phyloP scores from a whole-genome alignment of 2,888 invertebrate genomes.

The Synanthedon formicaeformis region DNA sequence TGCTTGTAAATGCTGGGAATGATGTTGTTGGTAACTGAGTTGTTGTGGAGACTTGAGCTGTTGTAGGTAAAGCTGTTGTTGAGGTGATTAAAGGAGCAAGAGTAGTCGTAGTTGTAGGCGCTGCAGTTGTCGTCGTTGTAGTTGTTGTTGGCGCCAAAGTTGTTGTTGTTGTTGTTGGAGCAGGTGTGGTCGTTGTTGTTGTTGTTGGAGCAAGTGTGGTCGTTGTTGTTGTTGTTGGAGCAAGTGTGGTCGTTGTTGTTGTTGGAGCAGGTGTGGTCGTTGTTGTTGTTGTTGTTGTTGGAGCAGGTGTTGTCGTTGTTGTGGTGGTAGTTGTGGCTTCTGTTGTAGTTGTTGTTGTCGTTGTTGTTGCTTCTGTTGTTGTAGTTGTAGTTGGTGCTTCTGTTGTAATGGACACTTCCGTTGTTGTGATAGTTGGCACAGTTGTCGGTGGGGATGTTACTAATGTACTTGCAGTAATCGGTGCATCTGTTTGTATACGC shows the following conservation, averaged over 20 bases:
- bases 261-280: conserved; percentile 9
- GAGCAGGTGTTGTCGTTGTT: conserved; percentile 10
- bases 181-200: conserved; percentile 13
- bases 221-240: conserved; percentile 13
- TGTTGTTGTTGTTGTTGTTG: conserved; percentile 10
- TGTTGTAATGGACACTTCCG: conserved; percentile 10
- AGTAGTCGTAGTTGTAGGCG: conserved; percentile 9
- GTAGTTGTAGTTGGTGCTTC: conserved; percentile 11
- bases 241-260: conserved; percentile 11
- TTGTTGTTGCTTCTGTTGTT: conserved; percentile 14
- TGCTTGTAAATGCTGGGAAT: conserved; percentile 6
- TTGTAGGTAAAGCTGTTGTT: conserved; percentile 23
- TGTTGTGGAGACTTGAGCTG: conserved; percentile 16
- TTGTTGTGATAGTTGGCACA: conserved; percentile 10
- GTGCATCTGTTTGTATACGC: conserved; percentile 20
- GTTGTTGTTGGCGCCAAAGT: conserved; percentile 16
- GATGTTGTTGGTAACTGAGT: conserved; percentile 22
- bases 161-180: conserved; percentile 15
- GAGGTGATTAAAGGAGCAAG: conserved; percentile 14
- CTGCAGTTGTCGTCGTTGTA: conserved; percentile 15
- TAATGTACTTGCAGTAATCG: conserved; percentile 19
- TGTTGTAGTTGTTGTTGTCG: conserved; percentile 16
- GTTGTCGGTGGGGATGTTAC: conserved; percentile 12
- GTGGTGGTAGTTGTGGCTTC: conserved; percentile 12
- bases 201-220: conserved; percentile 11